Evolutionary conservation across 1,140 invertebrate species (phyloP).

Genomic region (Aphelinus atriplicis): DNA sequence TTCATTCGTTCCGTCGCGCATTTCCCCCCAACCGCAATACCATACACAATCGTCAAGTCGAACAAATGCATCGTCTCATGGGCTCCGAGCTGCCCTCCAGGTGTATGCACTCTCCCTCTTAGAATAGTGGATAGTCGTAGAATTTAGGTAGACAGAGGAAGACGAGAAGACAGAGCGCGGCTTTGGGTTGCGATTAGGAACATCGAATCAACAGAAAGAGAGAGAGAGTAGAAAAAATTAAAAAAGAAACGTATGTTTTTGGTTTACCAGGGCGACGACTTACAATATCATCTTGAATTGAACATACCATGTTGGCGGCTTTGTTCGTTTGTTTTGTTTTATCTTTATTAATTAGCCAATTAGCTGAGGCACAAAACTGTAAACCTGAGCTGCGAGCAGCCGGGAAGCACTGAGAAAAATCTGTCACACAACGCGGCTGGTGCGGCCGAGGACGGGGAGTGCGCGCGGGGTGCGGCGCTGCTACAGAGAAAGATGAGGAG

Average conservation of each 20-base stretch:
- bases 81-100: too few species aligned
- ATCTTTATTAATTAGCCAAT: constrained; percentile 1
- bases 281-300: constrained; percentile 62
- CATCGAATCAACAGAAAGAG: too few species aligned
- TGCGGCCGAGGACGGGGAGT: neutral
- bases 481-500: constrained; percentile 7
- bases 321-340: constrained; percentile 26
- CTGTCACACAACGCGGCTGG: too few species aligned
- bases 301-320: constrained; percentile 61
- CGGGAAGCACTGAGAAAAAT: too few species aligned
- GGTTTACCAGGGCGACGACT: constrained; percentile 64
- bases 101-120: too few species aligned
- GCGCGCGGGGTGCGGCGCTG: neutral
- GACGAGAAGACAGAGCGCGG: constrained; percentile 32
- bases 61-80: too few species aligned
- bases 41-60: too few species aligned
- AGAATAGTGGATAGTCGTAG: too few species aligned
- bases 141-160: constrained; percentile 10
- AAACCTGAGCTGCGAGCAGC: too few species aligned
- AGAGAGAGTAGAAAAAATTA: constrained; percentile 40
- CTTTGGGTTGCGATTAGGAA: neutral
- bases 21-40: too few species aligned
- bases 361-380: too few species aligned
- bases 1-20: too few species aligned
- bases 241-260: constrained; percentile 54